Evolutionary conservation across 2,888 invertebrate species (phyloP).

Genomic region (Himalopsyche tibetana): DNA sequence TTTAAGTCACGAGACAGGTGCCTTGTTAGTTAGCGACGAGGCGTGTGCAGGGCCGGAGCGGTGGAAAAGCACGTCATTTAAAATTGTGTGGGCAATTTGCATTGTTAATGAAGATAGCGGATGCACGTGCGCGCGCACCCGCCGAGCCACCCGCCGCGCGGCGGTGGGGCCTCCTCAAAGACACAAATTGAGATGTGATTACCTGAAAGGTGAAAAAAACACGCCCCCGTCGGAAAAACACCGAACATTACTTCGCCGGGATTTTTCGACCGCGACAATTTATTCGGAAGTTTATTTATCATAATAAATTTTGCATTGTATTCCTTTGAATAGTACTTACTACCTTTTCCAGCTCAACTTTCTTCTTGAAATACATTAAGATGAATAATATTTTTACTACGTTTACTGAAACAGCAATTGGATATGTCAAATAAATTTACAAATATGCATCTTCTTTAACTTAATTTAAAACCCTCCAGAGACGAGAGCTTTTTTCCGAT

Average conservation of each 20-base stretch:
- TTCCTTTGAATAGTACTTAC: too few relatives aligned
- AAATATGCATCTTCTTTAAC: too few relatives aligned
- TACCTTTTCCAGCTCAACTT: too few relatives aligned
- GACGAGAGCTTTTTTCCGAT: too few relatives aligned
- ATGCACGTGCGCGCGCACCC: slow-evolving; percentile 37
- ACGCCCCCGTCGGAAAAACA: slow-evolving; percentile 28
- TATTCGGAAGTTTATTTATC: neutral
- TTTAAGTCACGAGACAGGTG: slow-evolving; percentile 42
- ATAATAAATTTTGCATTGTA: neutral
- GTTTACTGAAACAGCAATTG: too few relatives aligned
- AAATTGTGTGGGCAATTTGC: slow-evolving; percentile 55
- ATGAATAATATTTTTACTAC: too few relatives aligned
- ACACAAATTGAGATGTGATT: slow-evolving; percentile 54
- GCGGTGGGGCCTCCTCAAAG: neutral
- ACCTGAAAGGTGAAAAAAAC: slow-evolving; percentile 44
- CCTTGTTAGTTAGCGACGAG: slow-evolving; percentile 23
- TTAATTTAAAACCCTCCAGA: too few relatives aligned
- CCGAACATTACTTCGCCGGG: slow-evolving; percentile 6
- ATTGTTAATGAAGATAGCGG: slow-evolving; percentile 48
- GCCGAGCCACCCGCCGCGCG: neutral
- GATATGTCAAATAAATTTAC: too few relatives aligned
- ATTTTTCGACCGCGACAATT: slow-evolving; percentile 22
- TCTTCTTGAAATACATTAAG: too few relatives aligned
- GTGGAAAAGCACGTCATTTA: slow-evolving; percentile 47
- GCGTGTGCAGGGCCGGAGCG: slow-evolving; percentile 37